A percentile compares a stretch with the other conserved stretches of the same genome.
These are phyloP conservation scores for Protonemura montana DNA, from an alignment of 2,888 invertebrate genomes.

Conservation along the genomic window DNA sequence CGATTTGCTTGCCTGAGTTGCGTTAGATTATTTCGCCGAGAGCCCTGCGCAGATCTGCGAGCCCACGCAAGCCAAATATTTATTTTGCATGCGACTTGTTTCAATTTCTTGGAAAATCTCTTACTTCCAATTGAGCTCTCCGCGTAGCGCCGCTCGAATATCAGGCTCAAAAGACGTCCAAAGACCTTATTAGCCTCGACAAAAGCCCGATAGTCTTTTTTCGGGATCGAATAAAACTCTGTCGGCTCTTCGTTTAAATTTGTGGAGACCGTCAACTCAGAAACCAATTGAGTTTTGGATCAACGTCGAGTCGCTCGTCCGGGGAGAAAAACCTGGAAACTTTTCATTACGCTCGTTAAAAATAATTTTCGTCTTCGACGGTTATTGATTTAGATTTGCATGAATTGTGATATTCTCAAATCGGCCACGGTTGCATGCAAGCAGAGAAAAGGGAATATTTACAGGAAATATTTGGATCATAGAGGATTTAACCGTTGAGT, in stretches of 20 bases:
- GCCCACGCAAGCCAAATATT: background rate
- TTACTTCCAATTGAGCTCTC: background rate
- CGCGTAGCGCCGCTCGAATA: background rate
- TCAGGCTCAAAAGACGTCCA: background rate
- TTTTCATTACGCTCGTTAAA: background rate
- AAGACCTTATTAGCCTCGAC: background rate
- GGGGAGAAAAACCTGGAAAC: background rate
- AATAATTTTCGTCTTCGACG: background rate
- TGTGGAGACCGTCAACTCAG: too few species aligned
- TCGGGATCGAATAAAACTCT: background rate
- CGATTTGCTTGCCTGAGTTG: background rate
- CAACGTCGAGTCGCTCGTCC: background rate
- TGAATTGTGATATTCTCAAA: background rate
- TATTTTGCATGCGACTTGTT: background rate
- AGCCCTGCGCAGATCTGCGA: background rate
- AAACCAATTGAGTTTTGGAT: too few species aligned
- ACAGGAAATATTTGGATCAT: too few species aligned
- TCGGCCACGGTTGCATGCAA: background rate
- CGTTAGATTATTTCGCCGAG: background rate
- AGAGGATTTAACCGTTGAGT: too few species aligned
- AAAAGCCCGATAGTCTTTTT: background rate
- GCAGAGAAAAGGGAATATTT: too few species aligned
- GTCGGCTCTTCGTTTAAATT: too few species aligned
- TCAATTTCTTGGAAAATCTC: background rate
- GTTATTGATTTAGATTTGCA: background rate